These are phyloP conservation scores for Oryzias melastigma DNA, from an alignment of 2,113 vertebrate species.

Conservation along the genomic window DNA sequence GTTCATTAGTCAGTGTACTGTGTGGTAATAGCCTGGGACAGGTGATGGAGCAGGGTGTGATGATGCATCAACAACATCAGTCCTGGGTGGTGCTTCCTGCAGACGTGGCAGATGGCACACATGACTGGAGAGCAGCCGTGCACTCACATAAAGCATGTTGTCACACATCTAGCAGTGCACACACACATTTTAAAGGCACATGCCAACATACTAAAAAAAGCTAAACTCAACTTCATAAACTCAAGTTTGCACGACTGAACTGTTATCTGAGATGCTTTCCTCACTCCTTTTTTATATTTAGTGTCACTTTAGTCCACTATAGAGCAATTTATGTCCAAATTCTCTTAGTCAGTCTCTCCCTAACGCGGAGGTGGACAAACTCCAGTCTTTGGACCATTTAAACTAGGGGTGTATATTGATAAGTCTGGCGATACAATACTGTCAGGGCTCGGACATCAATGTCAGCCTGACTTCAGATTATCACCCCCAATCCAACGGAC, in stretches of 20 bases:
- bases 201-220: neutral
- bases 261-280: no score
- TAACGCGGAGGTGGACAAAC: no score
- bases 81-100: conserved; percentile 75
- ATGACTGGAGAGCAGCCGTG: conserved; percentile 71
- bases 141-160: conserved; percentile 1
- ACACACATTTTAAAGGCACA: conserved; percentile 7
- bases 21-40: conserved; percentile 71
- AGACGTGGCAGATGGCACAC: conserved; percentile 79
- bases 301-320: no score
- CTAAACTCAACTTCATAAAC: neutral
- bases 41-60: conserved; percentile 79
- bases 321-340: no score
- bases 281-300: no score
- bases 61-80: conserved; percentile 80
- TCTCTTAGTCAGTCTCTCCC: no score
- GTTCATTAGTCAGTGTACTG: conserved; percentile 67
- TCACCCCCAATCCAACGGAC: no score
- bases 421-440: no score
- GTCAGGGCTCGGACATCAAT: no score
- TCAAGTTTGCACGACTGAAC: conserved; percentile 3
- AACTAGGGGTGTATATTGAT: no score
- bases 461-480: no score
- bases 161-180: conserved; percentile 4
- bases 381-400: no score